Conservation (phyloP, 2,888 invertebrate species). For the Conchocele bisecta region DNA sequence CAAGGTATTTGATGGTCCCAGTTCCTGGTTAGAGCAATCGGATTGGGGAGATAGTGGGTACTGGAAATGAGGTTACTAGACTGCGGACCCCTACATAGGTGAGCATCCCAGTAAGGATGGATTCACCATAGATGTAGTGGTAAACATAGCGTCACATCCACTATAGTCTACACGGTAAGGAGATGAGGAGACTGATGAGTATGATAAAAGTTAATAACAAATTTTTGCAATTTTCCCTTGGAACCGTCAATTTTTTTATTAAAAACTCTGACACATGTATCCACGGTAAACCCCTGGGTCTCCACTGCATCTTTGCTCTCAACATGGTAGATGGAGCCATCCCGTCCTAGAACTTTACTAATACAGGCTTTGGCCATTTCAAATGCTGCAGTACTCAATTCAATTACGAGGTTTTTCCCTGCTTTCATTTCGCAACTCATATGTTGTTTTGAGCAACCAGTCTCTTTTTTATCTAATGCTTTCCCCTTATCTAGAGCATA, state of each 20-base stretch:
- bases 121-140: no score
- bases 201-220: slow-evolving; percentile 7
- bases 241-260: slow-evolving; percentile 10
- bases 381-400: slow-evolving; percentile 11
- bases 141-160: no score
- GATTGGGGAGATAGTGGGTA: no score
- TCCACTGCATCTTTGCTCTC: background rate
- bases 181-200: no score
- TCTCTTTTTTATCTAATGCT: slow-evolving; percentile 2
- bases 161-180: no score
- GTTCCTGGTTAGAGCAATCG: no score
- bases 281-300: background rate
- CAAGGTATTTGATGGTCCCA: no score
- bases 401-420: background rate
- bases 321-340: background rate
- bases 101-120: no score
- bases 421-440: slow-evolving; percentile 3
- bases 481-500: slow-evolving; percentile 1
- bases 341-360: background rate
- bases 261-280: slow-evolving; percentile 11
- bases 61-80: no score
- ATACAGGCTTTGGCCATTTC: slow-evolving; percentile 4
- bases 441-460: background rate
- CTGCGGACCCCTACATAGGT: no score
- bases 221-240: slow-evolving; percentile 3